Evolutionary conservation across 2,113 vertebrate species (phyloP), one percentile per base, ranked within the genome.

Genomic region (Lucifuga dentata): DNA sequence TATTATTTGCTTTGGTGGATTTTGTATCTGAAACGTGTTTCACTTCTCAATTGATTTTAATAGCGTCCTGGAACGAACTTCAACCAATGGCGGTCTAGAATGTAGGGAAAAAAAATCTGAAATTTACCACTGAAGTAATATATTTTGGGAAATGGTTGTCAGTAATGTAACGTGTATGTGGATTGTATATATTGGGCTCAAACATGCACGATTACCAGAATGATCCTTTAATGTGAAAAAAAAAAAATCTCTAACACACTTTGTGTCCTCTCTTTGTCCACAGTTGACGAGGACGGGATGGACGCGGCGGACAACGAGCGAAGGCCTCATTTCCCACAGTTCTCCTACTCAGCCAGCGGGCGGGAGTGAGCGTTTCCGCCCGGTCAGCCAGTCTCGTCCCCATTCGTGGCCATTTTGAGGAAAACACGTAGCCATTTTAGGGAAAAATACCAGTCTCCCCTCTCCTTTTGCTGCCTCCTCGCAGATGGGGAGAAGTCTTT

Each of bases 271-370:
- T 29, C 3, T 29, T 10, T 29, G 39, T n/a, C 88, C 16, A 0
- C 84, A 98, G 96, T 95, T 66, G 96, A 98, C 2, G 96, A 98
- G 85, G 97, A 98, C 20, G 95, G 96, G 33, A 98, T 98, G 96
- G 96, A 97, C 76, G 93, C 95, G 67, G 88, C 93, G 70, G 96
- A 98, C 90, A 97, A 93, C 62, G 97, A 98, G 88, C 91, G 96
- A 68, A 93, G 96, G 89, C 96, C 97, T 7, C 96, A 98, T 86
- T 98, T 98, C 90, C 97, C 96, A 62, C 97, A 98, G 69, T 98
- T 98, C 89, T 98, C 97, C 68, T 98, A 98, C 89, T 98, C 96
- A 4, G 97, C 97, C 83, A 98, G 97, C 43, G 96, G 96, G 81
- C 94, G 96, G 68, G 96, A 98, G 92, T 98, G 91, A 93, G 82